Percentiles rank a stretch among this genome's conserved stretches.
Evolutionary conservation across 2,797 vertebrate genomes (phyloP).

Genomic region (Siniperca scherzeri): DNA sequence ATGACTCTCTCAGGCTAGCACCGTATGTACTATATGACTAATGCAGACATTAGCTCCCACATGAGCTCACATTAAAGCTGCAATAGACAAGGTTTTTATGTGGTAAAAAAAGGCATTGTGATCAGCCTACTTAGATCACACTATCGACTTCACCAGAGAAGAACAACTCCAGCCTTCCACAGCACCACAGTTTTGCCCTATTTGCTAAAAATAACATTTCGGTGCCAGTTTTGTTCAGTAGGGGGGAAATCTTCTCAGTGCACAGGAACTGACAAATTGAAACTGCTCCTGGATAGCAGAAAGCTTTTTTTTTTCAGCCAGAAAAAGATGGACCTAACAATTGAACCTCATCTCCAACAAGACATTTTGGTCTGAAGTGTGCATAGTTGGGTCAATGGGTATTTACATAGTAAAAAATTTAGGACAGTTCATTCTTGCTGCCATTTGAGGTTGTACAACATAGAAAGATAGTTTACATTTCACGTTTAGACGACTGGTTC

Average conservation of each 20-base stretch:
- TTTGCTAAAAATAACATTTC: constrained; percentile 65
- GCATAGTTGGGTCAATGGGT: neutral
- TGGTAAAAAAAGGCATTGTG: neutral
- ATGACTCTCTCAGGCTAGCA: neutral
- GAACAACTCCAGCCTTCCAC: constrained; percentile 24
- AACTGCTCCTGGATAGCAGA: constrained; percentile 9
- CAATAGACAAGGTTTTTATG: constrained; percentile 24
- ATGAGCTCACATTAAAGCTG: constrained; percentile 31
- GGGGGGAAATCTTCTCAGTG: neutral
- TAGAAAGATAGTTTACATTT: neutral
- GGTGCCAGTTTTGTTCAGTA: constrained; percentile 39
- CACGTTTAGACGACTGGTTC: neutral
- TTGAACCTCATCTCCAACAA: constrained; percentile 3
- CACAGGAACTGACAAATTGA: constrained; percentile 33
- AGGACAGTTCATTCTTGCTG: neutral
- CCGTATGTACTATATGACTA: neutral
- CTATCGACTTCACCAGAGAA: constrained; percentile 22
- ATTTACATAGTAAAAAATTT: neutral
- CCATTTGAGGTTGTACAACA: neutral
- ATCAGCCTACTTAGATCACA: constrained; percentile 49
- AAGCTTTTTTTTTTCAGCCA: neutral
- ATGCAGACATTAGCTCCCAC: constrained; percentile 19
- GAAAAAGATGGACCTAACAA: neutral
- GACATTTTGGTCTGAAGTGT: neutral
- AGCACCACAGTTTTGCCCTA: constrained; percentile 46